These are phyloP conservation scores for Scomber scombrus DNA, from an alignment of 2,113 vertebrate species.

Conservation along the genomic window DNA sequence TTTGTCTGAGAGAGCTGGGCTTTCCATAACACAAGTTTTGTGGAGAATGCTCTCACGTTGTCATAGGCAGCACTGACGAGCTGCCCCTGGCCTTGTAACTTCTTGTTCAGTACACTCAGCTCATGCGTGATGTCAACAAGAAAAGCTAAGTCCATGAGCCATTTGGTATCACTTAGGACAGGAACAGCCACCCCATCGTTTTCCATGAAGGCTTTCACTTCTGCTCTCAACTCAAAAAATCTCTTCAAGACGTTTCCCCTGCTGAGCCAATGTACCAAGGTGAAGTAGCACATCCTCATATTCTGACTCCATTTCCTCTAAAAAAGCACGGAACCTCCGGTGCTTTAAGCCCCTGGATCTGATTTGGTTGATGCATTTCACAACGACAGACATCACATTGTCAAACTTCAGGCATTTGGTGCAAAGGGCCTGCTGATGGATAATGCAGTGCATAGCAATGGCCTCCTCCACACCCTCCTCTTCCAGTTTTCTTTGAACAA, in stretches of 20 bases:
- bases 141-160: conserved; percentile 13
- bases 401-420: background rate
- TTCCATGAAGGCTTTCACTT: conserved; percentile 24
- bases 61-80: too few relatives aligned
- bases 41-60: too few relatives aligned
- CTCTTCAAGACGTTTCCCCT: background rate
- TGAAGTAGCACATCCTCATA: conserved; percentile 5
- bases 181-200: conserved; percentile 5
- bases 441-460: conserved; percentile 7
- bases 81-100: conserved; percentile 1
- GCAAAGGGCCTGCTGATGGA: too few relatives aligned
- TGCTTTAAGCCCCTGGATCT: conserved; percentile 5
- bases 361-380: conserved; percentile 14
- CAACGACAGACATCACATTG: conserved; percentile 4
- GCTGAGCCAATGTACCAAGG: conserved; percentile 14
- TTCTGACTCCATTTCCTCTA: conserved; percentile 9
- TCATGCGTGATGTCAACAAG: conserved; percentile 9
- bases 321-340: background rate
- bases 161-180: conserved; percentile 18
- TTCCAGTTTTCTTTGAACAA: background rate
- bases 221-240: conserved; percentile 22
- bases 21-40: background rate
- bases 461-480: conserved; percentile 11
- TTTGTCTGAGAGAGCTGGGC: conserved; percentile 8
- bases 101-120: conserved; percentile 17